Base-by-base conservation (phyloP, 2,113 vertebrate species). In the Phrynosoma blainvillii region DNA sequence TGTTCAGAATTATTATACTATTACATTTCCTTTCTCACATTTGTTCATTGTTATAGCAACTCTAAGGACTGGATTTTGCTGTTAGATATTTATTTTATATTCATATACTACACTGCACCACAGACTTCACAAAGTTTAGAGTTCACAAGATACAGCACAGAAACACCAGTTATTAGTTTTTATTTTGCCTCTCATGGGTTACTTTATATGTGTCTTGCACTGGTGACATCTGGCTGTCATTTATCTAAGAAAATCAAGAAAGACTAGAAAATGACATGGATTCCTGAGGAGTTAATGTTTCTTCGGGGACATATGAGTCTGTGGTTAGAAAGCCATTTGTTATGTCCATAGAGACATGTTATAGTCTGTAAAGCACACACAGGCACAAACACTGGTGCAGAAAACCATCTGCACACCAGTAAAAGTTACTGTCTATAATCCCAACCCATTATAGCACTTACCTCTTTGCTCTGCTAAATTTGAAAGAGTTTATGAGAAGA, bases 221-320 rank as follows among this genome's bases (percentile, higher is more conserved):
- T n/a, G 79, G 18, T 86, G 87, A 91, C 85, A 92, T 89, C 81
- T 93, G 86, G 65, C 65, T 13, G 73, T 80, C 47, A 75, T 87
- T 94, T 89, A 76, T 62, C 62, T 71, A 20, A 87, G 82, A 66
- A 84, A 92, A 90, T 68, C 9, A 75, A 20, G 66, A 77, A 65
- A 79, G 59, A 2, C 12, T 25, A 85, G 40, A 90, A 70, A 2
- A 88, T 77, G 52, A 54, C 1, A 5, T 79, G 77, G 70, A 79
- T 89, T 91, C 75, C 47, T 84, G 87, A 88, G 82, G 54, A 88
- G 40, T 21, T 79, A 78, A 77, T 88, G 36, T 14, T 88, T 85
- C 85, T 30, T 36, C 8, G 62, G 73, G 80, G 88, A 88, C 47
- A 76, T 75, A 87, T 30, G 0, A 92, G 74, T 40, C 40, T 91